Base-by-base conservation (phyloP, 2,888 invertebrate genomes). In the Odontocerum albicorne region DNA sequence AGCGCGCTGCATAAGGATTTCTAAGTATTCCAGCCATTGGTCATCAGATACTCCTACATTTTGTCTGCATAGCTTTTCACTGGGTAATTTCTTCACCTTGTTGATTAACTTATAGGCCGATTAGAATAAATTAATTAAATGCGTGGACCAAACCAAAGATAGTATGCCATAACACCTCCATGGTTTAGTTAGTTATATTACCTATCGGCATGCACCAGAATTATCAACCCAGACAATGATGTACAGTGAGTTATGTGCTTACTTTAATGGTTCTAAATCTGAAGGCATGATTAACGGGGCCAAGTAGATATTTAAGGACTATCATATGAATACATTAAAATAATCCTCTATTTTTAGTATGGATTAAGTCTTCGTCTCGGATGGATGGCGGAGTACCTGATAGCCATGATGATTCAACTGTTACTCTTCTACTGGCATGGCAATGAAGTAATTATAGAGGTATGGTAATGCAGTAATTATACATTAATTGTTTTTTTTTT, bases 101-200 rank as follows among this genome's bases (percentile, higher is more conserved):
- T 89, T 90, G 61, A 87, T 83, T 15, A 94, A 75, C 63, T 88
- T 86, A 57, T 87, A 86, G 16, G 85, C 79, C 2, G 85, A 78
- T 73, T 92, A 90, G 65, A 93, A 84, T 13, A 85, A 80, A 64
- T 89, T 87, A 66, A 87, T 87, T n/a, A 96, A 74, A 66, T 94
- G 91, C 47, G 92, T 88, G 46, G 88, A 88, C 96, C 96, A 96
- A 63, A 95, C 79, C 67, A 96, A 83, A 60, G 86, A 86, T 65
- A 87, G 90, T 46, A 95, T 77, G 6, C 96, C 95, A 74, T 88
- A 85, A 61, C 81, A 77, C 63, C 90, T 77, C 61, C n/a, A n/a
- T n/a, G n/a, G n/a, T n/a, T n/a, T n/a, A n/a, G n/a, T n/a, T n/a
- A n/a, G n/a, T n/a, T n/a, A n/a, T n/a, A n/a, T n/a, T n/a, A n/a